Evolutionary conservation across 2,113 vertebrate genomes (phyloP).

Genomic region (Scomber scombrus): DNA sequence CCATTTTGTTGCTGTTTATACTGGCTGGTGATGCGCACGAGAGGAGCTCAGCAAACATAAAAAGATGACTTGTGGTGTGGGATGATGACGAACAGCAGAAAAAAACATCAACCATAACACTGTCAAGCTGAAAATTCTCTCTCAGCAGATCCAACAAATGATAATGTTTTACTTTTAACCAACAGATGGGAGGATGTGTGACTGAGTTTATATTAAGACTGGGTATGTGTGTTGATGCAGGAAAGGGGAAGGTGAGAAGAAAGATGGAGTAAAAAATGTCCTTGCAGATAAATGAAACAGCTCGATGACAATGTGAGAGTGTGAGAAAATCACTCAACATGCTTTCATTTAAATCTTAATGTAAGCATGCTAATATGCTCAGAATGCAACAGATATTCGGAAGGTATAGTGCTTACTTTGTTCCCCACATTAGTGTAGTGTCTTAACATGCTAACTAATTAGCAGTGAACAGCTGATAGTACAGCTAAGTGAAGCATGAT

Average conservation of each 20-base stretch:
- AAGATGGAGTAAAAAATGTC: neutral
- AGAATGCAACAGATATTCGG: too few relatives aligned
- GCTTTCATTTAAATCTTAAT: neutral
- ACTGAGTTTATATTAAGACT: neutral
- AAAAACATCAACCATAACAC: constrained; percentile 22
- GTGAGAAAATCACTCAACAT: too few relatives aligned
- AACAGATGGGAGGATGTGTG: neutral
- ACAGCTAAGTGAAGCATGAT: too few relatives aligned
- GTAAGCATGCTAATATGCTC: too few relatives aligned
- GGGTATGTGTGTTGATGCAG: too few relatives aligned
- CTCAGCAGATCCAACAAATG: constrained; percentile 18
- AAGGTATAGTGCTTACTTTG: too few relatives aligned
- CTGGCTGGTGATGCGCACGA: constrained; percentile 54
- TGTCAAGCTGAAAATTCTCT: constrained; percentile 2
- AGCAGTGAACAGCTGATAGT: too few relatives aligned
- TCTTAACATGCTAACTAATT: too few relatives aligned
- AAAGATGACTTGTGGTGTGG: constrained; percentile 51
- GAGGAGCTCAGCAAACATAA: constrained; percentile 37
- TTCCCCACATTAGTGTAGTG: too few relatives aligned
- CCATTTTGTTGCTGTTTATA: constrained; percentile 66
- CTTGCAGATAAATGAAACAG: too few relatives aligned
- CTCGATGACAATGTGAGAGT: too few relatives aligned
- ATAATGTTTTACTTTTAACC: constrained; percentile 12
- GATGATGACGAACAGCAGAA: constrained; percentile 43
- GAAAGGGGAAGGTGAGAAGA: neutral